phyloP scores from a whole-genome alignment of 2,888 invertebrate genomes.

The Drosophila algonquin region DNA sequence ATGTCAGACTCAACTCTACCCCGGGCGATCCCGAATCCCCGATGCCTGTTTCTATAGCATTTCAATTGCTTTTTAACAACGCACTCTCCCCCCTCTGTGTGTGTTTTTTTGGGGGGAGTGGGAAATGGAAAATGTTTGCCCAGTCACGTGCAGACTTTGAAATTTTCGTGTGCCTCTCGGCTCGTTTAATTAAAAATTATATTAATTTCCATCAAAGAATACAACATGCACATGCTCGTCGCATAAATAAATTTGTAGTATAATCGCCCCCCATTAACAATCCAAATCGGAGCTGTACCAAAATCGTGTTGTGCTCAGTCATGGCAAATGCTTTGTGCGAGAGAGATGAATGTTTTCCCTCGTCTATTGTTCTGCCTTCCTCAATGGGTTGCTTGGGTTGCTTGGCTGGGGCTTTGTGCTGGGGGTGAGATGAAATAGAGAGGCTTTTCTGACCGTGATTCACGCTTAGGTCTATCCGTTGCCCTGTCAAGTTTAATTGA shows the following conservation, averaged over 20 bases:
- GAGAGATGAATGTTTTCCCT: conserved; percentile 26
- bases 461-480: conserved; percentile 28
- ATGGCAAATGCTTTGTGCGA: conserved; percentile 25
- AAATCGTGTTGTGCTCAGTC: conserved; percentile 25
- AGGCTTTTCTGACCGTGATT: conserved; percentile 25
- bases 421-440: conserved; percentile 1
- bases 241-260: too few relatives aligned
- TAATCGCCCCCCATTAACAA: conserved; percentile 21
- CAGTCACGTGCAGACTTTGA: conserved; percentile 56
- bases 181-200: conserved; percentile 67
- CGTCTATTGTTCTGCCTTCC: conserved; percentile 20
- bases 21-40: conserved; percentile 56
- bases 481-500: conserved; percentile 41
- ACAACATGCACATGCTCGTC: conserved; percentile 14
- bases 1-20: conserved; percentile 60
- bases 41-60: conserved; percentile 54
- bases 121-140: conserved; percentile 38
- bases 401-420: neutral
- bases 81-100: conserved; percentile 26
- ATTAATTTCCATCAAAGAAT: conserved; percentile 54
- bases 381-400: conserved; percentile 19
- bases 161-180: conserved; percentile 27
- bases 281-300: conserved; percentile 1
- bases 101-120: neutral
- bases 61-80: conserved; percentile 69